Evolutionary conservation across 2,888 invertebrate genomes (phyloP), one percentile per base, ranked within the genome.

Genomic region (Apamea epomidion): DNA sequence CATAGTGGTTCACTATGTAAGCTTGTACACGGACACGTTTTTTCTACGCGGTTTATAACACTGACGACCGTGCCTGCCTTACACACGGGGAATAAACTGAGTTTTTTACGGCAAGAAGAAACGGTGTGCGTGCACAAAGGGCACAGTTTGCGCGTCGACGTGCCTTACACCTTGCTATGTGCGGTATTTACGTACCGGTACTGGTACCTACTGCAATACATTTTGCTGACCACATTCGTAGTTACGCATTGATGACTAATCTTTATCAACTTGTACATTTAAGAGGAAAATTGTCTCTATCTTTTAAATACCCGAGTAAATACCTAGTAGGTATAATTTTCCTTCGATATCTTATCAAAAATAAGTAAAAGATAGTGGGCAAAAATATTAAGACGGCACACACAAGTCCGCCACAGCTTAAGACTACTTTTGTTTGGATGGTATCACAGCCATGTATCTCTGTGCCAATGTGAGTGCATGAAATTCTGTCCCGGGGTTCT

Each of bases 341-440:
- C 48, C 69, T 51, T 69, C n/a, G 10, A 21, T 51, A 51, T 51
- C 74, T 69, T 74, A 74, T 48, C 37, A 37, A 21, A 37, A 37
- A n/a, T 2, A 18, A n/a, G 12, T 74, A 18, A 12, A 45, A 37
- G 37, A 37, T 37, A 37, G 37, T 6, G 37, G 37, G 4, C 6
- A 37, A 37, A 37, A 37, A 37, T 37, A 5, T 37, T 37, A 37
- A 37, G 6, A 37, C 37, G 3, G 37, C 37, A 37, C 37, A 37
- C 37, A 4, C 37, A 37, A 37, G 37, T 37, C 37, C 5, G 37
- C 37, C 37, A 37, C 37, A 37, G 37, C 37, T 37, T 37, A 37
- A 37, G 37, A 37, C 37, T 37, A 37, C 37, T 37, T 37, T 37
- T 37, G 37, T 37, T 37, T 37, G 37, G 37, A 37, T 5, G 37